Evolutionary conservation across 2,797 vertebrate genomes (phyloP).

Genomic region (Myotis vivesi): DNA sequence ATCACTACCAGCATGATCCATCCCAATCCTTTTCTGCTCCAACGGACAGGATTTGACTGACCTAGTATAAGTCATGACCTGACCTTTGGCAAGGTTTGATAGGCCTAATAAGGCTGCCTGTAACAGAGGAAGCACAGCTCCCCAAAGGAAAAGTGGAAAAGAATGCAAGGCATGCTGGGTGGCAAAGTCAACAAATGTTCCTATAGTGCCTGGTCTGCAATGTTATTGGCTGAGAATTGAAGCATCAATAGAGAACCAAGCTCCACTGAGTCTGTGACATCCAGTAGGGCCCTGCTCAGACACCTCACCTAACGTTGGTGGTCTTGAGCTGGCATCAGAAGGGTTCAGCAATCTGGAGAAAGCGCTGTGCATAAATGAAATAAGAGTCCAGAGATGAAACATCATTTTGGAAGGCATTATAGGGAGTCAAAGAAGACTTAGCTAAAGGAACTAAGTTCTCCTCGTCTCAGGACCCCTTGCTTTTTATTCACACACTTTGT

Average conservation of each 20-base stretch:
- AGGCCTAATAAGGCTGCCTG: background rate
- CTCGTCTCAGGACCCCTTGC: too few relatives aligned
- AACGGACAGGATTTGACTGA: background rate
- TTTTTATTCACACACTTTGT: too few relatives aligned
- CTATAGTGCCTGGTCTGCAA: background rate
- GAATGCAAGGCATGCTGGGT: background rate
- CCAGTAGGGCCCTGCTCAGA: background rate
- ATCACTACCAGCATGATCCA: background rate
- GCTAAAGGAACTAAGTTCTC: too few relatives aligned
- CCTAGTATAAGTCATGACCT: background rate
- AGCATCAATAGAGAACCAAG: accelerated
- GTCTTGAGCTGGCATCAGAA: too few relatives aligned
- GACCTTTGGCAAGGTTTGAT: background rate
- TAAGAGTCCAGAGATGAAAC: too few relatives aligned
- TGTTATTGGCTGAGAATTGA: background rate
- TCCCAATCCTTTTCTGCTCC: background rate
- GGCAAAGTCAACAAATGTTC: background rate
- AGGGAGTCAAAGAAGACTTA: too few relatives aligned
- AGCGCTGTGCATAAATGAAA: too few relatives aligned
- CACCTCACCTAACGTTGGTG: too few relatives aligned
- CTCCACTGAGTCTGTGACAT: background rate
- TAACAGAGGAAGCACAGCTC: background rate
- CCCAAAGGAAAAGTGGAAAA: background rate
- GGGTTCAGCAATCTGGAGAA: too few relatives aligned
- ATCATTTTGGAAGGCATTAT: too few relatives aligned